Evolutionary conservation across 2,113 vertebrate genomes (phyloP).

Genomic region (Saccopteryx bilineata): DNA sequence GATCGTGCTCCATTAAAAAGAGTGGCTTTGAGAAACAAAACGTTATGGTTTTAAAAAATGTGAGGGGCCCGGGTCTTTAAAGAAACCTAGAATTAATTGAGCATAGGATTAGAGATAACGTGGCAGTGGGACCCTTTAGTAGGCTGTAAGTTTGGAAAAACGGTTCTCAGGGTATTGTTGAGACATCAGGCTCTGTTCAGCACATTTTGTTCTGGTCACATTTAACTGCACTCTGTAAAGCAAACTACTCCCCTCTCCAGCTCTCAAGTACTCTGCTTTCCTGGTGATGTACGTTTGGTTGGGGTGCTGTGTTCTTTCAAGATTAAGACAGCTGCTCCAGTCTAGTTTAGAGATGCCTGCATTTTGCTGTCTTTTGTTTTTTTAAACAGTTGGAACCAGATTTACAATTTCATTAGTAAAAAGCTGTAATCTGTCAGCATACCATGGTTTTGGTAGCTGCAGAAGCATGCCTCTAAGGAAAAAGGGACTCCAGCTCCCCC

Average conservation of each 20-base stretch:
- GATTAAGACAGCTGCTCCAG: conserved; percentile 45
- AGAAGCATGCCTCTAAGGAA: not conserved
- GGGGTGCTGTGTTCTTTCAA: conserved; percentile 66
- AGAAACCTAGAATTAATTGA: not conserved
- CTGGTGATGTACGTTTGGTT: conserved; percentile 27
- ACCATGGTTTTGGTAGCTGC: conserved; percentile 2
- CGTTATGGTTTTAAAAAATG: not conserved
- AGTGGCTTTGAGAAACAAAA: not conserved
- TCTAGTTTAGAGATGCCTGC: conserved; percentile 38
- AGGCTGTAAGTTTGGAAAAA: not conserved
- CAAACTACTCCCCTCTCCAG: not conserved
- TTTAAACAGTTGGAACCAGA: conserved; percentile 61
- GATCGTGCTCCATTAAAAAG: not conserved
- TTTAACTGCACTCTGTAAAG: not conserved
- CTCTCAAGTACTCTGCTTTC: conserved; percentile 21
- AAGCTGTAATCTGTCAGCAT: conserved; percentile 21
- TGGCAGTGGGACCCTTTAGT: not conserved
- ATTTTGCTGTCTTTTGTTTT: conserved; percentile 47
- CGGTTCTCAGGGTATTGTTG: not conserved
- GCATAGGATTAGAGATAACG: too few species aligned
- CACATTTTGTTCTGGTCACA: not conserved
- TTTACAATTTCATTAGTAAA: conserved; percentile 68
- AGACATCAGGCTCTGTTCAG: not conserved
- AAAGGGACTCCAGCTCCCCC: not conserved
- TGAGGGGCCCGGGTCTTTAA: not conserved